Conservation (phyloP, 2,113 vertebrate species). For the Myodes glareolus region DNA sequence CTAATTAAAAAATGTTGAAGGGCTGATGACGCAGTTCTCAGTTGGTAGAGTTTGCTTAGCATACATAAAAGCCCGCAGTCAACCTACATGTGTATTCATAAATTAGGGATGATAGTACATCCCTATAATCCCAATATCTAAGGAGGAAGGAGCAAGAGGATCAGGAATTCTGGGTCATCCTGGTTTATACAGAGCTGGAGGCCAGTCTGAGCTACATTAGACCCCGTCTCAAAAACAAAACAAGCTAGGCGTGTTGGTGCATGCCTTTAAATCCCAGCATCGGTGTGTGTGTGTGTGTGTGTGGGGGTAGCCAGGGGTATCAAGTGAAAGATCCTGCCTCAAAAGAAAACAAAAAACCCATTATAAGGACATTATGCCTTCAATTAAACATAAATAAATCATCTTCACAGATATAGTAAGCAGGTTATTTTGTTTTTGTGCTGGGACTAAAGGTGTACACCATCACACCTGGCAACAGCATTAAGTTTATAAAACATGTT, state of each 20-base stretch:
- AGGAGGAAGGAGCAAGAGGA: not conserved
- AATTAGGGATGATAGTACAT: not conserved
- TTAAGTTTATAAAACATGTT: conserved; percentile 40
- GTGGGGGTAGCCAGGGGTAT: not conserved
- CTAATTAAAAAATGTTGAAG: conserved; percentile 6
- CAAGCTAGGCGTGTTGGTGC: not conserved
- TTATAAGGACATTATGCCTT: not conserved
- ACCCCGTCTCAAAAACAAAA: not conserved
- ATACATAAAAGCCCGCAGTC: not conserved
- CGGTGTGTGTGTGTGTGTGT: too few relatives aligned
- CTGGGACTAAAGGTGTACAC: not conserved
- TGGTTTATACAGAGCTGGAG: not conserved
- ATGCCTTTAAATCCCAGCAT: not conserved
- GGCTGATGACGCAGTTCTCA: too few relatives aligned
- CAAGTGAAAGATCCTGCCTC: not conserved
- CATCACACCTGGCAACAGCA: not conserved
- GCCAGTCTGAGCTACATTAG: not conserved
- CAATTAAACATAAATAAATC: not conserved
- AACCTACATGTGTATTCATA: not conserved
- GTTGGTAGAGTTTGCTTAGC: not conserved
- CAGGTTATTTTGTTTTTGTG: not conserved
- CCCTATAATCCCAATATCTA: not conserved
- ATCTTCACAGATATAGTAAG: conserved; percentile 13
- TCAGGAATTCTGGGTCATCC: not conserved
- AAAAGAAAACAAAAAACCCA: conserved; percentile 5